Percentiles rank a stretch among this genome's conserved stretches.
These are phyloP conservation scores for Oikopleura albicans DNA, from an alignment of 23 tunicate genomes.

Conservation along the genomic window DNA sequence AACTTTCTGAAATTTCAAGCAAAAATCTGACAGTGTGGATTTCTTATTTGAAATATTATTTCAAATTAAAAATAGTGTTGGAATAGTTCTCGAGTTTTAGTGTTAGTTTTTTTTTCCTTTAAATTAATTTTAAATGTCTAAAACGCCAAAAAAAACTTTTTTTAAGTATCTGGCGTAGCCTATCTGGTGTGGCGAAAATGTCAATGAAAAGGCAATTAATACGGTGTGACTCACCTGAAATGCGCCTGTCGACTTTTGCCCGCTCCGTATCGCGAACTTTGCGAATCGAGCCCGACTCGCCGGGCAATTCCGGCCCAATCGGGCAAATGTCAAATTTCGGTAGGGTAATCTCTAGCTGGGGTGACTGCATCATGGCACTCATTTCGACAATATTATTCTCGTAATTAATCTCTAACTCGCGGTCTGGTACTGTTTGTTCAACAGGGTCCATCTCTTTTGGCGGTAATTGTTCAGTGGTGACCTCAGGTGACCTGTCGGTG, in stretches of 20 bases:
- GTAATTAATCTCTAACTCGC: background rate
- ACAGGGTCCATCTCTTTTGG: background rate
- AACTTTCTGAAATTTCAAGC: too few relatives aligned
- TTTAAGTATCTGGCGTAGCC: background rate
- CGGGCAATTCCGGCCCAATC: background rate
- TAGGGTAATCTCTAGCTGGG: background rate
- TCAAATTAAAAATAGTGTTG: too few relatives aligned
- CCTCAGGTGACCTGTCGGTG: background rate
- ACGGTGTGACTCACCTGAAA: background rate
- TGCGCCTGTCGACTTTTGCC: constrained; percentile 2
- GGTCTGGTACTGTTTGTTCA: background rate
- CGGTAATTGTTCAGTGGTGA: too few relatives aligned
- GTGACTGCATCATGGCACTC: background rate
- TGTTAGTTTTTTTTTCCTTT: too few relatives aligned
- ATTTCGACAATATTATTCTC: background rate
- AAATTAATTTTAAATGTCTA: too few relatives aligned
- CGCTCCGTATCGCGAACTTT: background rate
- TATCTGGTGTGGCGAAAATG: background rate
- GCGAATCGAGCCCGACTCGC: background rate
- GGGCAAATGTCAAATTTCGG: constrained; percentile 14
- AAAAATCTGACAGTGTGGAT: too few relatives aligned
- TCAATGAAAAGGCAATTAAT: too few relatives aligned
- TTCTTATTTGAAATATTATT: too few relatives aligned
- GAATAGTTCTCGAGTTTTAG: too few relatives aligned
- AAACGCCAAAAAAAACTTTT: too few relatives aligned